Conservation (phyloP, 2,797 vertebrate genomes). For the Sarcoramphus papa region DNA sequence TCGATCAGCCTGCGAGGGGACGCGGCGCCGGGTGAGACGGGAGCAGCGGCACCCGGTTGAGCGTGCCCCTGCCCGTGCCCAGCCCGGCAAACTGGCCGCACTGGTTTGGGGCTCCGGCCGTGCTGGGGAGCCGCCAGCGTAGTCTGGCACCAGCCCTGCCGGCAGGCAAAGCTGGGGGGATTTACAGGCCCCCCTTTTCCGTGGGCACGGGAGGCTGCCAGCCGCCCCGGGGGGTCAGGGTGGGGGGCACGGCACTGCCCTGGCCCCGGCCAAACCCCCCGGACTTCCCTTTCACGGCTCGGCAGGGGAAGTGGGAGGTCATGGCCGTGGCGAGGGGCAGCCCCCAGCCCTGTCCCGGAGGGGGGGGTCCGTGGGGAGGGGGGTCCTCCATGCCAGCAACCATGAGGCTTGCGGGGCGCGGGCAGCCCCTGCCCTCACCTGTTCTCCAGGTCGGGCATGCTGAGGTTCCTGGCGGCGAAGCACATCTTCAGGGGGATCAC, state of each 20-base stretch:
- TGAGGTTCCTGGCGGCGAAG: constrained; percentile 91
- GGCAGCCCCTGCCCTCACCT: constrained; percentile 74
- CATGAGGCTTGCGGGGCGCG: neutral
- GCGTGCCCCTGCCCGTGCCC: neutral
- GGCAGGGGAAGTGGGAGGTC: neutral
- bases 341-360: neutral
- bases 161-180: neutral
- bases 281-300: neutral
- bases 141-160: neutral
- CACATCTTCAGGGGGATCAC: constrained; percentile 96
- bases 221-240: neutral
- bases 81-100: neutral
- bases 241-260: neutral
- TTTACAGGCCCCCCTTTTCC: neutral
- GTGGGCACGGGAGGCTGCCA: neutral
- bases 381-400: neutral
- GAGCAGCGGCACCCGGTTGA: accelerated
- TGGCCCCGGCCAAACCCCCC: neutral
- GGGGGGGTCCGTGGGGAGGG: neutral
- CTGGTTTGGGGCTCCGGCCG: accelerated
- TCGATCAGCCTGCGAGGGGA: constrained; percentile 84
- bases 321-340: neutral
- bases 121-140: neutral
- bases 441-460: constrained; percentile 95
- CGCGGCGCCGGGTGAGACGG: neutral